These are phyloP conservation scores for Lophotriccus pileatus DNA, from an alignment of 2,797 vertebrate species.

Conservation along the genomic window DNA sequence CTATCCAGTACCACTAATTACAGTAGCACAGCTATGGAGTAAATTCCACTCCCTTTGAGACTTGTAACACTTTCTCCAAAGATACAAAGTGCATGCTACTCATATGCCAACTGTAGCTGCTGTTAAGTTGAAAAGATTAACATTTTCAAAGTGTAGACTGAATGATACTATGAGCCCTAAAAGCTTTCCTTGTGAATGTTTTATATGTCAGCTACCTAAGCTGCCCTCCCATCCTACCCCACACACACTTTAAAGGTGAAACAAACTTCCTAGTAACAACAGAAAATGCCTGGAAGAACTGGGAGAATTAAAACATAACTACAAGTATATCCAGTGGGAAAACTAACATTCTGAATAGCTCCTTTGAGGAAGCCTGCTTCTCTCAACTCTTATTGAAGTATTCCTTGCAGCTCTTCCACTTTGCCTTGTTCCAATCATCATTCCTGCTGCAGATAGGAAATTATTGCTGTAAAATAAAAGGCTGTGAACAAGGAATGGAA, in stretches of 20 bases:
- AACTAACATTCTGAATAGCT: not conserved
- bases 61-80: not conserved
- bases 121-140: not conserved
- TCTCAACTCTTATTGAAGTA: not conserved
- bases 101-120: not conserved
- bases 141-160: not conserved
- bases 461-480: not conserved
- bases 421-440: not conserved
- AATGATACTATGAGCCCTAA: not conserved
- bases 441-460: not conserved
- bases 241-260: not conserved
- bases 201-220: not conserved
- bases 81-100: not conserved
- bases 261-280: not conserved
- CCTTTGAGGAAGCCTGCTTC: not conserved
- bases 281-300: not conserved
- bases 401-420: not conserved
- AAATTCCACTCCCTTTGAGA: not conserved
- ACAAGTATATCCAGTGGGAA: not conserved
- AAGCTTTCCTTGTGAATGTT: not conserved
- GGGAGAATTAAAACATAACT: not conserved
- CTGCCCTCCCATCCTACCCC: rapidly evolving
- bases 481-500: not conserved
- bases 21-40: not conserved
- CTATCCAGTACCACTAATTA: not conserved